phyloP scores from a whole-genome alignment of 2,113 vertebrate genomes.

The Centropristis striata region DNA sequence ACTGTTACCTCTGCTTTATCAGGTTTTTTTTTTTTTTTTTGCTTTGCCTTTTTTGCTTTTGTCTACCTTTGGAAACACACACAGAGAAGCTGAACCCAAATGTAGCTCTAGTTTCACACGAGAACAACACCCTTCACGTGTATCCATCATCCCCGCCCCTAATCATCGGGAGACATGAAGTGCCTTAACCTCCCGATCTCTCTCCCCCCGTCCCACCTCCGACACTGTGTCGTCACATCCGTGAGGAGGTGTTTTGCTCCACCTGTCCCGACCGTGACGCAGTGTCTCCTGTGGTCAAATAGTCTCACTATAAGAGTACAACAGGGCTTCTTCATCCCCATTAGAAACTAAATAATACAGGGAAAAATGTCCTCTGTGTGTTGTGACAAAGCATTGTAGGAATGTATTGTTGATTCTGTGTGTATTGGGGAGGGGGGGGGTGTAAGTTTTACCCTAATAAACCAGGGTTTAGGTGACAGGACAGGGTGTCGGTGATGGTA shows the following conservation, averaged over 20 bases:
- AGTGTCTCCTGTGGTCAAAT: conserved; percentile 25
- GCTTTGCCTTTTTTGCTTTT: conserved; percentile 44
- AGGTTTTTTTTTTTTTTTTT: conserved; percentile 61
- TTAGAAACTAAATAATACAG: conserved; percentile 42
- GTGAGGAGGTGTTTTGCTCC: conserved; percentile 11
- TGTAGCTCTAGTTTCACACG: conserved; percentile 64
- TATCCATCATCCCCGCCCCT: conserved; percentile 65
- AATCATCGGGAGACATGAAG: conserved; percentile 87
- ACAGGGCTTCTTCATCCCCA: conserved; percentile 57
- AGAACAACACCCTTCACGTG: conserved; percentile 48
- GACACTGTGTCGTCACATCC: conserved; percentile 28
- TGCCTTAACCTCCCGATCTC: conserved; percentile 88
- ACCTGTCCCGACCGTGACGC: conserved; percentile 27
- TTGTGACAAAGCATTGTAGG: conserved; percentile 67
- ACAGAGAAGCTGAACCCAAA: conserved; percentile 64
- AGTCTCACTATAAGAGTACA: conserved; percentile 27
- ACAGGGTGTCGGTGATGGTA: conserved; percentile 51
- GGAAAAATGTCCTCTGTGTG: conserved; percentile 62
- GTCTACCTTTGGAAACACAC: conserved; percentile 64
- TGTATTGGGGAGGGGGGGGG: conserved; percentile 22
- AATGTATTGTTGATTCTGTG: conserved; percentile 64
- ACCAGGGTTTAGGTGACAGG: conserved; percentile 54
- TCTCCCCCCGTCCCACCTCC: conserved; percentile 1
- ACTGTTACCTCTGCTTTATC: conserved; percentile 77
- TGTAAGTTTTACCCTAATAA: conserved; percentile 24